These are phyloP conservation scores for Nephrocerus scutellatus DNA, from an alignment of 2,888 invertebrate genomes.

Conservation along the genomic window DNA sequence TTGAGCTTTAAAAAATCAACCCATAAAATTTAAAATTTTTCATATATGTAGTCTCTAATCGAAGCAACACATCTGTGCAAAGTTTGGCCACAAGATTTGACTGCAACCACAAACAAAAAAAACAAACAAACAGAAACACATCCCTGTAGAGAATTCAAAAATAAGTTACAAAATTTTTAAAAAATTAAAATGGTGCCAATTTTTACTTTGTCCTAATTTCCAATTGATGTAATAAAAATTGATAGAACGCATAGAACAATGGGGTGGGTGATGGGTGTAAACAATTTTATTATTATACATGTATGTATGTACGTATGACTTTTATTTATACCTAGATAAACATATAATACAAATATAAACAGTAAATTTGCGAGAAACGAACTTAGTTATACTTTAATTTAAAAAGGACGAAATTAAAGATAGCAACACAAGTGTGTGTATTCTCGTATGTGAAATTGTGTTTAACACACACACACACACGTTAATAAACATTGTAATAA, in stretches of 20 bases:
- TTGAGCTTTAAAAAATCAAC: too few relatives aligned
- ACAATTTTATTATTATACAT: not conserved
- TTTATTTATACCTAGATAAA: constrained; percentile 1
- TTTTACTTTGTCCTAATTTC: too few relatives aligned
- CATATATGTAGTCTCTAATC: too few relatives aligned
- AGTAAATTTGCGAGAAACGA: constrained; percentile 22
- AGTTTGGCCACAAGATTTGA: too few relatives aligned
- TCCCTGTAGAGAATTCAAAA: constrained; percentile 22
- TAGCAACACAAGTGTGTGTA: too few relatives aligned
- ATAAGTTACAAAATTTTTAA: constrained; percentile 32
- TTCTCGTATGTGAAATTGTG: too few relatives aligned
- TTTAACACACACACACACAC: constrained; percentile 2
- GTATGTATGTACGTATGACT: not conserved
- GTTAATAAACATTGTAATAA: not conserved
- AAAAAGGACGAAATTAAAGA: too few relatives aligned
- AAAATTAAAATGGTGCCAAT: too few relatives aligned
- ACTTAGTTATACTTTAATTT: constrained; percentile 11
- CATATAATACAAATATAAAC: constrained; percentile 15
- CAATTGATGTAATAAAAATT: too few relatives aligned
- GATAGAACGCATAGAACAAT: too few relatives aligned
- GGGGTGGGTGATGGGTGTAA: not conserved
- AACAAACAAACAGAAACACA: constrained; percentile 11
- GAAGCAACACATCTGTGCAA: too few relatives aligned
- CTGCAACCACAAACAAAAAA: constrained; percentile 13
- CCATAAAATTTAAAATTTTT: too few relatives aligned